These are phyloP conservation scores for Trigoniulus corallinus DNA, from an alignment of 1,140 invertebrate species.

Conservation along the genomic window DNA sequence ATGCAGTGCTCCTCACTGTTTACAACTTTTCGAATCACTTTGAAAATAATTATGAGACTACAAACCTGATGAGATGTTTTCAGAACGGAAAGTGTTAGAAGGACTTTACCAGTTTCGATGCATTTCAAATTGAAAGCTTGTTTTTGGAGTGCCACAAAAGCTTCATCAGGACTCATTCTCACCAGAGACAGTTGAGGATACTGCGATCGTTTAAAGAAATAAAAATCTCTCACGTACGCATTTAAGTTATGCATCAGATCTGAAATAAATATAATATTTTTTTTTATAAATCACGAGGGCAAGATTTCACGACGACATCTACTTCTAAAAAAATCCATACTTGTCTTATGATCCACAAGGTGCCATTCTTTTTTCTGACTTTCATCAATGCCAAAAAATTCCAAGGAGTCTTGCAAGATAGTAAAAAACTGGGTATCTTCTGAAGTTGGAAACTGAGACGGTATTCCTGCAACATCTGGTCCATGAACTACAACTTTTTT, in stretches of 20 bases:
- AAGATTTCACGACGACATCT: not conserved
- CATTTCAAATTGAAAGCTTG: slow-evolving; percentile 89
- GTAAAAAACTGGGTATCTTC: slow-evolving; percentile 97
- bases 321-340: slow-evolving; percentile 38
- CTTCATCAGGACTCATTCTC: slow-evolving; percentile 79
- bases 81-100: slow-evolving; percentile 33
- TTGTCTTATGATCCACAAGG: slow-evolving; percentile 92
- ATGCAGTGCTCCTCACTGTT: too few relatives aligned
- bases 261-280: slow-evolving; percentile 28
- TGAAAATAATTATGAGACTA: not conserved
- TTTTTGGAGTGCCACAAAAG: slow-evolving; percentile 75
- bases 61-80: slow-evolving; percentile 25
- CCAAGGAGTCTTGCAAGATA: slow-evolving; percentile 84
- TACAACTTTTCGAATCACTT: too few relatives aligned
- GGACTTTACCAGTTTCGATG: slow-evolving; percentile 84
- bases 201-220: slow-evolving; percentile 96
- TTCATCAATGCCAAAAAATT: slow-evolving; percentile 94
- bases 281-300: not conserved
- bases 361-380: slow-evolving; percentile 77
- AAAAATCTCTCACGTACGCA: slow-evolving; percentile 90
- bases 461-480: slow-evolving; percentile 83
- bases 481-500: slow-evolving; percentile 99
- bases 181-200: slow-evolving; percentile 94
- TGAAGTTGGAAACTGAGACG: slow-evolving; percentile 94
- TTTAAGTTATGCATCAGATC: slow-evolving; percentile 88